Conservation (phyloP, 2,888 invertebrate species). For the Aelia acuminata region DNA sequence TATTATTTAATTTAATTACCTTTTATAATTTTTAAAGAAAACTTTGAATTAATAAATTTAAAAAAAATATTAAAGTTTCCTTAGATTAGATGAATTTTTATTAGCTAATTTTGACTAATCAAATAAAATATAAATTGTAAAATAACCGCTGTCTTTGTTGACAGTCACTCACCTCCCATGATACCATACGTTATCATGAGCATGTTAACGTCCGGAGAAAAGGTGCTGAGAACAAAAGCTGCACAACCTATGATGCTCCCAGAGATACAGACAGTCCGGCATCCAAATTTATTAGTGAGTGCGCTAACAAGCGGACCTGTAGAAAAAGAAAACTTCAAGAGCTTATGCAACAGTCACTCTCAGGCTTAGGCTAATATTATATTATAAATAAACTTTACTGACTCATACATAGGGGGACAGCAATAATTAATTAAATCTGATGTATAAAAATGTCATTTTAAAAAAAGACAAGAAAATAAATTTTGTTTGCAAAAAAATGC, state of each 20-base stretch:
- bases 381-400: not conserved
- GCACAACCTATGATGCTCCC: conserved; percentile 88
- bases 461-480: too few relatives aligned
- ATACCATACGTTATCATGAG: conserved; percentile 95
- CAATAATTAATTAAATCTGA: not conserved
- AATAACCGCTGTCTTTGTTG: not conserved
- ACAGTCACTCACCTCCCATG: conserved; percentile 81
- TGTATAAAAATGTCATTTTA: not conserved
- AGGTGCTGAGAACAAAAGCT: conserved; percentile 90
- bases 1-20: too few relatives aligned
- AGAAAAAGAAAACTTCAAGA: conserved; percentile 56
- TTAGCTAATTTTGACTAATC: not conserved
- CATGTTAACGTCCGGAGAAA: conserved; percentile 87
- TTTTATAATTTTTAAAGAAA: too few relatives aligned
- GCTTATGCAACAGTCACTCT: conserved; percentile 48
- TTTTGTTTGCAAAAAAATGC: too few relatives aligned
- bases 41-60: too few relatives aligned
- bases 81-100: not conserved
- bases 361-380: conserved; percentile 11
- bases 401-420: not conserved
- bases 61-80: not conserved
- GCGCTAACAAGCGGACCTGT: conserved; percentile 94
- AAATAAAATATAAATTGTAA: not conserved
- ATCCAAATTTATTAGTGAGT: conserved; percentile 95
- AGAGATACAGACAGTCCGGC: conserved; percentile 92